Conservation (phyloP, 2,888 invertebrate genomes). For the Euproctis similis region DNA sequence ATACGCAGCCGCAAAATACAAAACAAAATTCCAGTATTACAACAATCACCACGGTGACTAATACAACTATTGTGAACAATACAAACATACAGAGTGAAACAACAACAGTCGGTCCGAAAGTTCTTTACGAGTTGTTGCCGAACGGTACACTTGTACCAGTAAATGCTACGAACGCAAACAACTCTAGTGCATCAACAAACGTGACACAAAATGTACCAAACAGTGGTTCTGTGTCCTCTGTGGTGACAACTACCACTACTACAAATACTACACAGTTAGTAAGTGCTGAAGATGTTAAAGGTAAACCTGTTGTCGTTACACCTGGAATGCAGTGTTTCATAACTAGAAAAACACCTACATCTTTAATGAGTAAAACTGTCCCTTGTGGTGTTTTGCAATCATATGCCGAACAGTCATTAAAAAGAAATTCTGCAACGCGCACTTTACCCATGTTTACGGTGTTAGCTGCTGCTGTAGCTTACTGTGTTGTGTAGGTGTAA, state of each 20-base stretch:
- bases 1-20: constrained; percentile 24
- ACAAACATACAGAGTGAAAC: constrained; percentile 29
- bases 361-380: constrained; percentile 46
- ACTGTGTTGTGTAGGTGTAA: constrained; percentile 21
- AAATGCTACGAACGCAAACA: constrained; percentile 20
- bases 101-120: constrained; percentile 16
- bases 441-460: constrained; percentile 43
- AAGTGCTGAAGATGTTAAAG: constrained; percentile 63
- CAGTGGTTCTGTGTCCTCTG: not conserved
- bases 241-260: constrained; percentile 4
- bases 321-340: constrained; percentile 61
- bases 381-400: constrained; percentile 55
- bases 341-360: constrained; percentile 35
- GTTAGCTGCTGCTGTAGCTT: constrained; percentile 34
- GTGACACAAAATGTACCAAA: constrained; percentile 21
- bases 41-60: constrained; percentile 50
- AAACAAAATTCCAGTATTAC: constrained; percentile 39
- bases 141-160: constrained; percentile 52
- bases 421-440: constrained; percentile 42
- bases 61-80: constrained; percentile 46
- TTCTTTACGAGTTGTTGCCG: constrained; percentile 41
- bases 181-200: constrained; percentile 9
- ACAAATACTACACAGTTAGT: constrained; percentile 42
- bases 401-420: constrained; percentile 53
- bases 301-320: constrained; percentile 51